Evolutionary conservation across 2,113 vertebrate genomes (phyloP).

Genomic region (Lepus timidus): DNA sequence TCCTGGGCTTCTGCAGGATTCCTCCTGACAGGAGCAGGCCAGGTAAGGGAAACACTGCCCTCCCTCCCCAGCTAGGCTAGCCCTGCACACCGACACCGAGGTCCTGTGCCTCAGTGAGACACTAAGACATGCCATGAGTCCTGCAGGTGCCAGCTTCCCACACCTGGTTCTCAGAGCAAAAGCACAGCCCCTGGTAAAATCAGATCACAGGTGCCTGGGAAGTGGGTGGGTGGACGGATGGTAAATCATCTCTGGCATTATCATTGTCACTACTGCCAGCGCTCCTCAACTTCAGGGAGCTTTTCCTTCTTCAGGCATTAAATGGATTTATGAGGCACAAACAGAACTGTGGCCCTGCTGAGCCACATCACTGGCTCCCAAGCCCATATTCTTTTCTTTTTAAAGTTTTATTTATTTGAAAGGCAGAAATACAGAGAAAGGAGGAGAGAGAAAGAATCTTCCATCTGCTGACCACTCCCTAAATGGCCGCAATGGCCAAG

Average conservation of each 20-base stretch:
- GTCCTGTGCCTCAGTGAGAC: background rate
- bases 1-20: background rate
- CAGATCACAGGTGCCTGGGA: background rate
- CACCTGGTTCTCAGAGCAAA: background rate
- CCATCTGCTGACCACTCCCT: too few species aligned
- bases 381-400: too few species aligned
- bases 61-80: background rate
- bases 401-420: too few species aligned
- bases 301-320: background rate
- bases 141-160: background rate
- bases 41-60: background rate
- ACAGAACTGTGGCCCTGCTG: background rate
- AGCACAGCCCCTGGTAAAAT: background rate
- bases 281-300: slow-evolving; percentile 16
- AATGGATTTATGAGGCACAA: slow-evolving; percentile 14
- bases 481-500: too few species aligned
- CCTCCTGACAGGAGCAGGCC: background rate
- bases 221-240: background rate
- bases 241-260: background rate
- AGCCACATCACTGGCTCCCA: too few species aligned
- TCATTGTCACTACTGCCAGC: slow-evolving; percentile 2
- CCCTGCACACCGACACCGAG: background rate
- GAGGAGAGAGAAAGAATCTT: too few species aligned
- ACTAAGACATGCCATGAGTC: background rate
- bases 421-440: too few species aligned